Conservation (phyloP, 2,888 invertebrate species). For the Ellobium chinense region DNA sequence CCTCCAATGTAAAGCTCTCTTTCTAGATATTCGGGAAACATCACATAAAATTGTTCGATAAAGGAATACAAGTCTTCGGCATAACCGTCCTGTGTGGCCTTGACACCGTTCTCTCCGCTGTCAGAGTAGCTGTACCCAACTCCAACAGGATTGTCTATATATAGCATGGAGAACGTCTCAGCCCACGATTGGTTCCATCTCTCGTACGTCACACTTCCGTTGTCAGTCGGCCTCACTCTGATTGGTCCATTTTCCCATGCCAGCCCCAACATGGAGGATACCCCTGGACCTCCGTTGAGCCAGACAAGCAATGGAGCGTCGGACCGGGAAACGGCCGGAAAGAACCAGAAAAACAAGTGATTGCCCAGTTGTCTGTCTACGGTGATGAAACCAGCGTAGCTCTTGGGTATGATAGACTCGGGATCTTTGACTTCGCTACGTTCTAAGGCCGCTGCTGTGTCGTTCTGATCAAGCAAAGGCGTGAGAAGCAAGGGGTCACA, state of each 20-base stretch:
- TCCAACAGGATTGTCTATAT: constrained; percentile 87
- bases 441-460: not conserved
- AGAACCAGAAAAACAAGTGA: constrained; percentile 95
- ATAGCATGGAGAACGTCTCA: constrained; percentile 37
- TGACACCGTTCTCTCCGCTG: constrained; percentile 83
- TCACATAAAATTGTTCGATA: constrained; percentile 86
- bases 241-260: constrained; percentile 14
- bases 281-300: constrained; percentile 79
- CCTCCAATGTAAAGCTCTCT: constrained; percentile 93
- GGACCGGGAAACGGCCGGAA: constrained; percentile 84
- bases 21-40: constrained; percentile 87
- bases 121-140: constrained; percentile 92
- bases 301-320: constrained; percentile 78
- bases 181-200: constrained; percentile 16
- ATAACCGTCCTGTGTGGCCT: constrained; percentile 15
- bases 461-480: not conserved
- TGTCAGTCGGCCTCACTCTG: not conserved
- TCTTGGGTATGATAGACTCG: constrained; percentile 67
- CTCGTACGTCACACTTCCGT: not conserved
- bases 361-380: constrained; percentile 88
- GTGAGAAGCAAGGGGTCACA: not conserved
- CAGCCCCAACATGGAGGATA: constrained; percentile 76
- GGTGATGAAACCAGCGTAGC: constrained; percentile 90
- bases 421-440: constrained; percentile 6
- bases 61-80: constrained; percentile 46